phyloP scores from a whole-genome alignment of 1,140 invertebrate species.

The Drosophila auraria region DNA sequence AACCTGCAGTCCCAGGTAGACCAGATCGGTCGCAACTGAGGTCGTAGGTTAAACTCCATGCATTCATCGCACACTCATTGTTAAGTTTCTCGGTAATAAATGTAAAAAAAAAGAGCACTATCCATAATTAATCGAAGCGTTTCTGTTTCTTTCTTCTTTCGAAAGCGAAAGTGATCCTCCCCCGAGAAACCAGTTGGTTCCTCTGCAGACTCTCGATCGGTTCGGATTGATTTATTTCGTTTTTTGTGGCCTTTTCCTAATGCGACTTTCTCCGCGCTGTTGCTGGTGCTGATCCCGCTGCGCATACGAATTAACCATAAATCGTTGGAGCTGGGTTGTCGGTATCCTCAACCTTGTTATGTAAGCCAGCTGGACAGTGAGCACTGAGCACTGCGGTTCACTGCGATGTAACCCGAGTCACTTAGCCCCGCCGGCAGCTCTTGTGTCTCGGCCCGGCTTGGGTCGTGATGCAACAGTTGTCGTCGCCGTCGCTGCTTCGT shows the following conservation, averaged over 20 bases:
- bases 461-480: constrained; percentile 69
- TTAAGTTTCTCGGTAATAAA: constrained; percentile 69
- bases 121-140: constrained; percentile 55
- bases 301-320: constrained; percentile 74
- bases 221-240: constrained; percentile 36
- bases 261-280: constrained; percentile 64
- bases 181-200: constrained; percentile 61
- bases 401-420: constrained; percentile 63
- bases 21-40: constrained; percentile 89
- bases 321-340: constrained; percentile 28
- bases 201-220: constrained; percentile 51
- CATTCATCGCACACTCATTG: constrained; percentile 56
- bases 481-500: constrained; percentile 42
- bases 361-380: constrained; percentile 44
- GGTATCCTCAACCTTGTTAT: constrained; percentile 76
- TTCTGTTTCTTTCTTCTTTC: constrained; percentile 32
- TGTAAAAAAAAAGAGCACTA: constrained; percentile 43
- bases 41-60: constrained; percentile 34
- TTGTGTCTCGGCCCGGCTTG: constrained; percentile 18
- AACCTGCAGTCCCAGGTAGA: constrained; percentile 93
- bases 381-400: constrained; percentile 65
- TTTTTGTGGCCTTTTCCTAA: constrained; percentile 53
- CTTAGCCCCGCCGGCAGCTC: constrained; percentile 30
- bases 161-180: constrained; percentile 70
- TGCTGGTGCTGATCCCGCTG: constrained; percentile 49